phyloP scores from a whole-genome alignment of 30 jellyfish, hydroid and myxozoan genomes.

The Catostylus mosaicus region DNA sequence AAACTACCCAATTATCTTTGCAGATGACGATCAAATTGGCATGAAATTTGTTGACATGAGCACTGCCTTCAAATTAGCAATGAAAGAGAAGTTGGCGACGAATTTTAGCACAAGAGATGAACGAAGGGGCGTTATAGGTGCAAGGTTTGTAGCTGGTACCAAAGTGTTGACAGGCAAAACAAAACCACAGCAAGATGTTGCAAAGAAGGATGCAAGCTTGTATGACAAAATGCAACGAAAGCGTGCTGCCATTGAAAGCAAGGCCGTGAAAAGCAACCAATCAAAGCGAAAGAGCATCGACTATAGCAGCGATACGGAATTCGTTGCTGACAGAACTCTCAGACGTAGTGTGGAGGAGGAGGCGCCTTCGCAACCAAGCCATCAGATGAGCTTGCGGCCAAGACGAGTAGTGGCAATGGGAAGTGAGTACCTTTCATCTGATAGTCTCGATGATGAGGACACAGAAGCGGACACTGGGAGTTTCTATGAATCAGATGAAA shows the following conservation, averaged over 20 bases:
- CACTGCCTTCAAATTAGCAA: slow-evolving; percentile 60
- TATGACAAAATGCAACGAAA: slow-evolving; percentile 11
- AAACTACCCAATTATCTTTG: slow-evolving; percentile 47
- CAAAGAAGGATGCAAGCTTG: background rate
- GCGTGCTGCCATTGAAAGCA: slow-evolving; percentile 9
- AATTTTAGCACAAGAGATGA: background rate
- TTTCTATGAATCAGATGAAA: slow-evolving; percentile 46
- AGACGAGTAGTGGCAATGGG: slow-evolving; percentile 30
- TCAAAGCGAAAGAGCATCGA: slow-evolving; percentile 16
- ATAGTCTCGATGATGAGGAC: slow-evolving; percentile 53
- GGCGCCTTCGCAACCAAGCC: slow-evolving; percentile 26
- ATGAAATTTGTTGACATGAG: slow-evolving; percentile 74
- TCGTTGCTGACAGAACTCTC: background rate
- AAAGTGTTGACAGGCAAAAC: background rate
- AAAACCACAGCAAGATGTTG: slow-evolving; percentile 2
- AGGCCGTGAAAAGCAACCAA: background rate
- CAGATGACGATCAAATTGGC: slow-evolving; percentile 56
- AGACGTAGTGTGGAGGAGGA: slow-evolving; percentile 8
- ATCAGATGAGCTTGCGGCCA: slow-evolving; percentile 59
- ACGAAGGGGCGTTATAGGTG: background rate
- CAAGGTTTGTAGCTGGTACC: too few species aligned
- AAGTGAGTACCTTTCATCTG: slow-evolving; percentile 52
- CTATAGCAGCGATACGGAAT: slow-evolving; percentile 4
- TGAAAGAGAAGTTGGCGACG: slow-evolving; percentile 26
- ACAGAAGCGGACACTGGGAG: slow-evolving; percentile 40